Evolutionary conservation across 2,888 invertebrate genomes (phyloP).

Genomic region (Psococerastis gibbosa): DNA sequence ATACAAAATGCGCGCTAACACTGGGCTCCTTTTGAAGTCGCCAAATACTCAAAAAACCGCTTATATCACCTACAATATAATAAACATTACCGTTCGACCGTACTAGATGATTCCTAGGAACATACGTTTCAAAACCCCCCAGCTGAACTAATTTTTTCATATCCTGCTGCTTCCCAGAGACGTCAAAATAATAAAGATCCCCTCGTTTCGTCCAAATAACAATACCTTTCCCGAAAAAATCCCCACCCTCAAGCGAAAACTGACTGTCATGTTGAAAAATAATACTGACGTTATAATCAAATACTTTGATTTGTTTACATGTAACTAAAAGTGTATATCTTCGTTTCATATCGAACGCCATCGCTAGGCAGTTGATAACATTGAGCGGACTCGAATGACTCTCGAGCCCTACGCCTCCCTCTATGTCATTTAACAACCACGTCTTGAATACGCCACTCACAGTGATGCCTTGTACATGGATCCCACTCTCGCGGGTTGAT

Average conservation of each 20-base stretch:
- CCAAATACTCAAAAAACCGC: not conserved
- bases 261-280: not conserved
- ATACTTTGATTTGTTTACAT: not conserved
- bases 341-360: not conserved
- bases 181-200: not conserved
- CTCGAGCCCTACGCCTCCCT: not conserved
- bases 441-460: not conserved
- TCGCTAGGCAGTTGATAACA: not conserved
- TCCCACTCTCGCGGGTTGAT: not conserved
- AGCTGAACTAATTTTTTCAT: not conserved
- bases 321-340: not conserved
- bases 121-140: not conserved
- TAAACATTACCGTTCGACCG: not conserved
- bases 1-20: too few relatives aligned
- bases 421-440: not conserved
- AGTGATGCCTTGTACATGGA: not conserved
- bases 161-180: not conserved
- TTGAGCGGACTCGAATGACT: not conserved
- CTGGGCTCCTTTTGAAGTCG: not conserved
- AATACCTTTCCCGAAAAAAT: not conserved
- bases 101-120: not conserved
- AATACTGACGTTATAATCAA: not conserved
- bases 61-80: not conserved
- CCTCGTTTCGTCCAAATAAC: not conserved
- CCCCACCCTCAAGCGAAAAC: not conserved